Evolutionary conservation across 2,888 invertebrate genomes (phyloP), one percentile per base, ranked within the genome.

Genomic region (Drosophila ochracea): DNA sequence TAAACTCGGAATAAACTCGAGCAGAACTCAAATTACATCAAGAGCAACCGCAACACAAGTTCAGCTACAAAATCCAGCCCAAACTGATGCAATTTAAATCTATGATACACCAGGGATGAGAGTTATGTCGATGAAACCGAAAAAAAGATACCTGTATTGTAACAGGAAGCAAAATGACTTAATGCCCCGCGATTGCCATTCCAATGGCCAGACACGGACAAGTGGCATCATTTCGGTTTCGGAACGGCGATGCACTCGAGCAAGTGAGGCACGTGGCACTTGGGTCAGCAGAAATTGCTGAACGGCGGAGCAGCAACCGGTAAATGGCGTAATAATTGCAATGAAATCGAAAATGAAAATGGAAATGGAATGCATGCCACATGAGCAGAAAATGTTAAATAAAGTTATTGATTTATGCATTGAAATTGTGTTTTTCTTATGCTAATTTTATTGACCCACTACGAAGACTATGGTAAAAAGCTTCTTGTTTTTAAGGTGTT

Each of bases 81-180:
- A 52, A 58, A 13, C n/a, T 10, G 9, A 61, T 57, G 28, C 21
- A 57, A 30, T 41, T 43, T 59, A 50, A 59, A 60, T 53, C 39
- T 55, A 33, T 69, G 11, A 37, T 10, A 9, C 43, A 7, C 41
- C 5, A 19, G 35, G 49, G 13, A 31, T 28, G 31, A 41, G 16
- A 31, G 31, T 19, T 5, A 13, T 33, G n/a, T 13, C n/a, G 43
- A 30, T n/a, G 35, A 21, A n/a, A 30, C 57, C 35, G 58, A 79
- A 67, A 68, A 39, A 21, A 57, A 82, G 66, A 68, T 78, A 72
- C 73, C 75, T 80, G 75, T 82, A 75, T 76, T 78, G 73, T 78
- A 78, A 53, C 75, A 80, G 83, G 80, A 78, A 82, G 65, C 78
- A 65, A 75, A 82, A 82, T 73, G 80, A 82, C 82, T 82, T 80